Conservation (phyloP, 2,888 invertebrate species). For the Xestia c-nigrum region DNA sequence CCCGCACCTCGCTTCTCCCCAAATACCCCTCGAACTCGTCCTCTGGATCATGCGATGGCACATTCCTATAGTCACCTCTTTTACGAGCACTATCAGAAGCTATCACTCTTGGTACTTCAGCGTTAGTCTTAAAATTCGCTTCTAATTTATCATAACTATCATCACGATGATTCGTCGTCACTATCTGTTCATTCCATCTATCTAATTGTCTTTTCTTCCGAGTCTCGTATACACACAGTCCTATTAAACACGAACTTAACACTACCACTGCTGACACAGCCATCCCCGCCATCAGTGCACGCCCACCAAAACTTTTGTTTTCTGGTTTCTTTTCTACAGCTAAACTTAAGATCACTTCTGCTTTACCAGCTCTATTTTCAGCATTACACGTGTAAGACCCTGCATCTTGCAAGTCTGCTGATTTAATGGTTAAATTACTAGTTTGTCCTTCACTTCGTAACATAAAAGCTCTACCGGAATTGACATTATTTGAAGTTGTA, state of each 20-base stretch:
- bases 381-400: slow-evolving; percentile 95
- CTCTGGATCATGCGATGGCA: slow-evolving; percentile 93
- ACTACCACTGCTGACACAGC: slow-evolving; percentile 93
- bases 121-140: slow-evolving; percentile 90
- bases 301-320: slow-evolving; percentile 90
- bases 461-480: slow-evolving; percentile 91
- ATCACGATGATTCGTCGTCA: slow-evolving; percentile 85
- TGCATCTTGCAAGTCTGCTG: slow-evolving; percentile 94
- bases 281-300: slow-evolving; percentile 92
- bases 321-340: slow-evolving; percentile 92
- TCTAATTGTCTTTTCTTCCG: slow-evolving; percentile 91
- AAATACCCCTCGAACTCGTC: slow-evolving; percentile 89
- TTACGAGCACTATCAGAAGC: slow-evolving; percentile 86
- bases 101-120: slow-evolving; percentile 81
- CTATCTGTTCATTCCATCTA: slow-evolving; percentile 89
- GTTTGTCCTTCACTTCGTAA: slow-evolving; percentile 92
- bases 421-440: slow-evolving; percentile 93
- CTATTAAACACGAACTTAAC: slow-evolving; percentile 92
- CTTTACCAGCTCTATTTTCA: slow-evolving; percentile 95
- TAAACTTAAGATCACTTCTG: slow-evolving; percentile 93
- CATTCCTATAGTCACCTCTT: slow-evolving; percentile 93
- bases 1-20: slow-evolving; percentile 76
- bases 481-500: slow-evolving; percentile 82
- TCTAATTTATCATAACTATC: slow-evolving; percentile 96
- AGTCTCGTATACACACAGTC: slow-evolving; percentile 92